Evolutionary conservation across 2,888 invertebrate genomes (phyloP).

Genomic region (Hirtodrosophila histrioides): DNA sequence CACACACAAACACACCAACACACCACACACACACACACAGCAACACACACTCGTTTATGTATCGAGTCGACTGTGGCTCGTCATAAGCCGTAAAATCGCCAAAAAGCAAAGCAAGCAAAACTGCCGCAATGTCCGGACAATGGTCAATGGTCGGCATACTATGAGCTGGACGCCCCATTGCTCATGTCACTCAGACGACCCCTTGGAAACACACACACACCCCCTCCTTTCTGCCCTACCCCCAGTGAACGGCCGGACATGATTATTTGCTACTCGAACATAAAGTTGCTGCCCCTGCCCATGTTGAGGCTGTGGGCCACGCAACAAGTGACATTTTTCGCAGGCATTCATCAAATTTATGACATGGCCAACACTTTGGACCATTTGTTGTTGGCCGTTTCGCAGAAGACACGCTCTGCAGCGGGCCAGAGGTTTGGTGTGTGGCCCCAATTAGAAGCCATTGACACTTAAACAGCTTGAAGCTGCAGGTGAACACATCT

Average conservation of each 20-base stretch:
- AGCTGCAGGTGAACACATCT: constrained; percentile 17
- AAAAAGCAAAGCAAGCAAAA: constrained; percentile 75
- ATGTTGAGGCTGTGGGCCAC: constrained; percentile 27
- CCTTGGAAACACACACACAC: constrained; percentile 16
- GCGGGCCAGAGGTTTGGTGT: neutral
- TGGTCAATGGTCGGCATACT: constrained; percentile 45
- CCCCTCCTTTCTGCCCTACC: constrained; percentile 2
- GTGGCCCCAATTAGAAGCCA: constrained; percentile 63
- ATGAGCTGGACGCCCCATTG: constrained; percentile 54
- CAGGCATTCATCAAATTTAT: constrained; percentile 82
- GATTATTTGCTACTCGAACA: constrained; percentile 80
- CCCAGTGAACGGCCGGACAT: constrained; percentile 57
- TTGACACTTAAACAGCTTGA: constrained; percentile 35
- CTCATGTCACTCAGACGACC: constrained; percentile 73
- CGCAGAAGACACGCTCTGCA: too few relatives aligned
- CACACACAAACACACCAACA: constrained; percentile 38
- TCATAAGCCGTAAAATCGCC: constrained; percentile 80
- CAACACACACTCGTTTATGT: constrained; percentile 2
- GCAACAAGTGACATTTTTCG: constrained; percentile 82
- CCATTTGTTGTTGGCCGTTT: constrained; percentile 31
- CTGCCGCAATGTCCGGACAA: constrained; percentile 52
- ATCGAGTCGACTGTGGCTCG: constrained; percentile 53
- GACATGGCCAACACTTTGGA: constrained; percentile 49
- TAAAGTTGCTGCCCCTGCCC: constrained; percentile 50
- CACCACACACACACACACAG: constrained; percentile 20